Evolutionary conservation across 2,113 vertebrate species (phyloP), one percentile per base, ranked within the genome.

Genomic region (Alexandromys fortis): DNA sequence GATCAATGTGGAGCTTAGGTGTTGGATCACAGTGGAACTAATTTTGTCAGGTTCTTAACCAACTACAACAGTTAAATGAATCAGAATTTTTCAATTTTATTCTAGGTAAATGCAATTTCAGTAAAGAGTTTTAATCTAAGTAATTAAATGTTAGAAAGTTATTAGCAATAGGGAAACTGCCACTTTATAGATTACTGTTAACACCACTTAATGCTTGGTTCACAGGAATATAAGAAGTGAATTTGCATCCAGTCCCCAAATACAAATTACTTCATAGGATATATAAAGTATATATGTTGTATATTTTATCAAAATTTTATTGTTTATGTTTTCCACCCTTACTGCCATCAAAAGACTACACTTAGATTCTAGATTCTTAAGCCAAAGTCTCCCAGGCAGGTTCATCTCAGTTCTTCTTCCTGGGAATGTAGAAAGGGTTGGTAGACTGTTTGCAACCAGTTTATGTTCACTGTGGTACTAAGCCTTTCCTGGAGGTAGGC

Each of bases 31-130:
- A 35, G 86, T n/a, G 10, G 33, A 3, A 67, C 28, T 24, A 49
- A 70, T 28, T 63, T 68, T 61, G 24, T 55, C 58, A 70, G 38
- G 9, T 72, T 89, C n/a, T 33, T 45, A 91, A 42, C 5, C 12
- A 91, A 75, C 35, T 45, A 67, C 88, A n/a, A 61, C 12, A 63
- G 58, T 26, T 24, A 42, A 14, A 83, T 2, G 24, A 42, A 42
- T n/a, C 70, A 63, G 10, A 70, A 42, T 52, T 72, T 47, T 89
- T 89, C 7, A 12, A 68, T 89, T 96, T 76, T 70, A 70, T 89
- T 96, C 42, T 70, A 30, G 76, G 58, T 86, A n/a, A 89, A 76
- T 91, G 35, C 63, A 91, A 87, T 58, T 89, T 26, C 42, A 76
- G 7, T 65, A 22, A 72, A 81, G 24, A 49, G 9, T 73, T 94